Evolutionary conservation across 92 coral and sea anemone genomes (phyloP), one percentile per base, ranked within the genome.

Genomic region (Hydrozoanthus gracilis): DNA sequence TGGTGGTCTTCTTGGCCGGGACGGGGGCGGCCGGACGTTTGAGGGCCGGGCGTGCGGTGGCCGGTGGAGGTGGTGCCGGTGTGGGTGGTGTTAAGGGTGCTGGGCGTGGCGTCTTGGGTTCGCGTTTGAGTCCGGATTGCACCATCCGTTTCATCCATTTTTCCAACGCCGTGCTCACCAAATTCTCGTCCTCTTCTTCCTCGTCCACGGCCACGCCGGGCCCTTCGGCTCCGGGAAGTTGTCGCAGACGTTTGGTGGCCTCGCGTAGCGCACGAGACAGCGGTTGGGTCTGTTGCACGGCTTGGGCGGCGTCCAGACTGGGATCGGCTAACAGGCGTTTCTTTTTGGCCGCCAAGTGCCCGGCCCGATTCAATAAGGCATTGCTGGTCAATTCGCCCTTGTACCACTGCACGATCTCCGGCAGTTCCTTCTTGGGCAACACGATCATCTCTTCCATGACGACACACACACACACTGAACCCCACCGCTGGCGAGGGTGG

Each of bases 231-330:
- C 87, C 87, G 5, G 87, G 87, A 15, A 83, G 62, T 67, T 83
- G 78, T 83, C 87, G 1, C 87, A 83, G 77, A 46, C 87, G 87
- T 83, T 83, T 83, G 87, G 87, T 83, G 87, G 87, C 87, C 15
- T 83, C 87, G 44, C 77, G 87, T 20, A 82, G 87, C 61, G 87
- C 78, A 12, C 87, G 87, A 83, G 87, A 83, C 1, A 83, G 50
- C 50, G 87, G 87, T 7, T n/a, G 79, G 44, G 87, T 83, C 87
- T 48, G 66, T 83, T 83, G 87, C 8, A 83, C 87, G 87, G 69
- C 87, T 20, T 83, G 48, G 87, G 87, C 87, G 62, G 87, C 87
- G 1, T 83, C 87, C 79, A 83, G 79, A 0, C 70, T 1, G 12
- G 87, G 87, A 83, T 83, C 87, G 79, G 87, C 79, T 83, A 83